A percentile compares a stretch with the other conserved stretches of the same genome.
phyloP scores from a whole-genome alignment of 1,140 invertebrate genomes.

The Eupristina koningsbergeri region DNA sequence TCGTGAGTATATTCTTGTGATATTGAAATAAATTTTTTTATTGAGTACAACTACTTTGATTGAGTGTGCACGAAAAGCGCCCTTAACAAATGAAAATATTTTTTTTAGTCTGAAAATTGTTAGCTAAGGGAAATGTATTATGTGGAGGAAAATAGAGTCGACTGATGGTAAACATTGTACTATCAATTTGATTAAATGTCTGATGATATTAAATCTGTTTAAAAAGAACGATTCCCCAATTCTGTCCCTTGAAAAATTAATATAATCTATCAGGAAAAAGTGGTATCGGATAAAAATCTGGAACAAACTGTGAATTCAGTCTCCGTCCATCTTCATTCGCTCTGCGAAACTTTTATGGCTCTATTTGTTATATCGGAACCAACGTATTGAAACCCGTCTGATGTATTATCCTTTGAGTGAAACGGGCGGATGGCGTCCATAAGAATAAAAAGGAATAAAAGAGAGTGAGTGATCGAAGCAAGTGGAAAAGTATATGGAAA shows the following conservation, averaged over 20 bases:
- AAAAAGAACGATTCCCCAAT: neutral
- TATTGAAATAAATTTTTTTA: no score
- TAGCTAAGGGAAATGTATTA: no score
- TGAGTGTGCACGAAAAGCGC: no score
- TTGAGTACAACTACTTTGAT: no score
- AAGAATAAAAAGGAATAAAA: neutral
- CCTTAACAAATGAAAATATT: no score
- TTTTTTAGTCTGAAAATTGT: no score
- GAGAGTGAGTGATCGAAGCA: neutral
- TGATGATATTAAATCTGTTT: neutral
- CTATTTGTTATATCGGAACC: constrained; percentile 31
- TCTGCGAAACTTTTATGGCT: constrained; percentile 22
- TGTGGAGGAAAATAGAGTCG: no score
- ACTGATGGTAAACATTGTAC: neutral
- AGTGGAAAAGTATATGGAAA: neutral
- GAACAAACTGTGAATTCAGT: neutral
- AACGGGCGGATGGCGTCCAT: neutral
- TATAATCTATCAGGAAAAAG: constrained; percentile 23
- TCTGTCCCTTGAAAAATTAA: constrained; percentile 30
- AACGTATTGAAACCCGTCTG: constrained; percentile 17
- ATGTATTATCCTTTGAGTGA: neutral
- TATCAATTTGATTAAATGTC: neutral
- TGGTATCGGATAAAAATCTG: constrained; percentile 14
- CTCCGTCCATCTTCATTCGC: constrained; percentile 6
- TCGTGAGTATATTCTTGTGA: no score